A percentile compares a stretch with the other conserved stretches of the same genome.
Conservation (phyloP, 2,888 invertebrate genomes). For the Synanthedon tipuliformis region DNA sequence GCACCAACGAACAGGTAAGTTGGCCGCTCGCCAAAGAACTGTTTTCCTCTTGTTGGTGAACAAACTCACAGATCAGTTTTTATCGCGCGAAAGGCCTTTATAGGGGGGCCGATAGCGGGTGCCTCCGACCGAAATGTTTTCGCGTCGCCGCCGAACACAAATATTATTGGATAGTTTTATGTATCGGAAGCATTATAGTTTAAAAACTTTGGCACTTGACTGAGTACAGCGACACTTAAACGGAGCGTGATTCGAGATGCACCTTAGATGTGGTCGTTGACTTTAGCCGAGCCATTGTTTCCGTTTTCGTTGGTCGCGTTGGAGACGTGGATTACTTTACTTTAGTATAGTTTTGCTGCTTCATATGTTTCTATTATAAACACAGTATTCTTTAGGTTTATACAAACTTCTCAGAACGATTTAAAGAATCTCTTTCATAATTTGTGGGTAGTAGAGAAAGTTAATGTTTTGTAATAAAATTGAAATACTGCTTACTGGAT, state of each 20-base stretch:
- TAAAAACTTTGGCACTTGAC: conserved; percentile 55
- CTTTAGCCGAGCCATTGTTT: neutral
- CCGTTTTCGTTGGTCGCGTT: too few species aligned
- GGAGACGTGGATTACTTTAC: too few species aligned
- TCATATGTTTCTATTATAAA: too few species aligned
- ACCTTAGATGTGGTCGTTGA: neutral
- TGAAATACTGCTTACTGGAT: too few species aligned
- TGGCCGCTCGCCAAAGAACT: conserved; percentile 63
- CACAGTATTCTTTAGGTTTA: too few species aligned
- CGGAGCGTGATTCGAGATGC: neutral
- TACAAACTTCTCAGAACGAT: too few species aligned
- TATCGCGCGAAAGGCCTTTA: conserved; percentile 70
- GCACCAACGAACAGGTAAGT: conserved; percentile 54
- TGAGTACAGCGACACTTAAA: conserved; percentile 34
- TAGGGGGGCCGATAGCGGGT: conserved; percentile 58
- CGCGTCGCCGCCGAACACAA: conserved; percentile 56
- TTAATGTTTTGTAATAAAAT: too few species aligned
- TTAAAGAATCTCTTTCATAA: too few species aligned
- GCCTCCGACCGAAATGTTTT: conserved; percentile 52
- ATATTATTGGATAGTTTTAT: conserved; percentile 66
- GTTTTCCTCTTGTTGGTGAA: conserved; percentile 65
- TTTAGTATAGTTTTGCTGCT: too few species aligned
- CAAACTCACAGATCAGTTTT: conserved; percentile 70
- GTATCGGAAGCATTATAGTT: conserved; percentile 66
- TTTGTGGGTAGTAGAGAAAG: too few species aligned